Evolutionary conservation across 2,797 vertebrate species (phyloP).

Genomic region (Choloepus didactylus): DNA sequence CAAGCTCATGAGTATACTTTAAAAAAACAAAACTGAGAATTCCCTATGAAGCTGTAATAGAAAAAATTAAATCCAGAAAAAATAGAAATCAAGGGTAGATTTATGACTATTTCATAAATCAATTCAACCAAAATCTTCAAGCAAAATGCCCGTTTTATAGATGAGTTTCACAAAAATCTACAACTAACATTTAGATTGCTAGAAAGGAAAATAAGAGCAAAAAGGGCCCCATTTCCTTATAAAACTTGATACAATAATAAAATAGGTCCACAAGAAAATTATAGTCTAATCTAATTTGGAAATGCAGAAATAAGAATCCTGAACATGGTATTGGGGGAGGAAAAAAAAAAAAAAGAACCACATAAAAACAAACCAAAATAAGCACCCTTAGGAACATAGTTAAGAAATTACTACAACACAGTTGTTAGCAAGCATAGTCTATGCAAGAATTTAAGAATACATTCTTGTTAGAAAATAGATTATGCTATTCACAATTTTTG

Average conservation of each 20-base stretch:
- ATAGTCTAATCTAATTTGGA: neutral
- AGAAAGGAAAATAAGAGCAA: neutral
- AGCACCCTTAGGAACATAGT: neutral
- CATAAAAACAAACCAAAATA: neutral
- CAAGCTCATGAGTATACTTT: neutral
- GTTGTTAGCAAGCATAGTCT: neutral
- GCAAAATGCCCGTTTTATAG: neutral
- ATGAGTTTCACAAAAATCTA: neutral
- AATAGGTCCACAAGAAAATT: neutral
- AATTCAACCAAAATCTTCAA: conserved; percentile 22
- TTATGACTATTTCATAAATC: neutral
- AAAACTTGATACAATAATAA: neutral
- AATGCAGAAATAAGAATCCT: neutral
- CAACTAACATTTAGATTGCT: neutral
- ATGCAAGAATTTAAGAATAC: neutral
- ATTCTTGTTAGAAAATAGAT: neutral
- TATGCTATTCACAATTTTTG: neutral
- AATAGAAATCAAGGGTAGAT: neutral
- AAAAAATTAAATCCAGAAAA: neutral
- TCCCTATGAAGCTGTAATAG: conserved; percentile 36
- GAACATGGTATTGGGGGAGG: neutral
- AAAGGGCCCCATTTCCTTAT: conserved; percentile 7
- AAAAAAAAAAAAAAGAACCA: neutral
- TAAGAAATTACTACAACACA: neutral
- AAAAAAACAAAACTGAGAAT: conserved; percentile 12